Evolutionary conservation across 2,797 vertebrate species (phyloP), one percentile per base, ranked within the genome.

Genomic region (Stomatorhinus walkeri): DNA sequence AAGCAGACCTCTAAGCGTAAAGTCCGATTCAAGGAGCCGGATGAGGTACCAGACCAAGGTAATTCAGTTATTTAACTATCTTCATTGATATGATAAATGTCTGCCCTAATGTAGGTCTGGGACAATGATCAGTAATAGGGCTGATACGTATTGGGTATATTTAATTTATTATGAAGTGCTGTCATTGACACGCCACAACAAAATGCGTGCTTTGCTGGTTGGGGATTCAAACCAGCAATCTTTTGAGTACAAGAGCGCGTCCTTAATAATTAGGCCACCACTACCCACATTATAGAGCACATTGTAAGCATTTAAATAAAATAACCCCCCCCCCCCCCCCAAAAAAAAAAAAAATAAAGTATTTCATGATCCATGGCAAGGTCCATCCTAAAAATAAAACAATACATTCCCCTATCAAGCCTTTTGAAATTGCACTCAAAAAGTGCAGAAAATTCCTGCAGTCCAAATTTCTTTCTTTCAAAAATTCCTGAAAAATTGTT

Each of bases 21-120:
- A 88, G 98, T 99, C 87, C 95, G 96, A 89, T 99, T 99, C 94
- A 96, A 95, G 93, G 97, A 98, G 90, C 96, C 97, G 85, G 97
- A 98, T 0, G 97, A 99, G 5, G 90, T 91, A 1, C 94, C 97
- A 87, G 98, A 99, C 84, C 96, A 96, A 86, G 98, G 98, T 99
- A 93, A 54, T 91, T 83, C 36, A 46, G 22, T 46, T 24, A 9
- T 48, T 83, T 83, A 43, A 46, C 36, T 14, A 16, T 56, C 22
- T 49, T 49, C 12, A 4, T 19, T 52, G n/a, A 12, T 36, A 52
- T 46, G 7, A 49, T 85, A 12, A 4, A 28, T 4, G 6, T 28
- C 40, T 84, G n/a, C 46, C 22, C 1, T 4, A 46, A 46, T 24
- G 19, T 22, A 12, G 40, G 40, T 22, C 36, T 49, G 81, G 19